Percentiles rank a stretch among this genome's conserved stretches.
Evolutionary conservation across 1,140 invertebrate species (phyloP).

Genomic region (Drosophila takahashii): DNA sequence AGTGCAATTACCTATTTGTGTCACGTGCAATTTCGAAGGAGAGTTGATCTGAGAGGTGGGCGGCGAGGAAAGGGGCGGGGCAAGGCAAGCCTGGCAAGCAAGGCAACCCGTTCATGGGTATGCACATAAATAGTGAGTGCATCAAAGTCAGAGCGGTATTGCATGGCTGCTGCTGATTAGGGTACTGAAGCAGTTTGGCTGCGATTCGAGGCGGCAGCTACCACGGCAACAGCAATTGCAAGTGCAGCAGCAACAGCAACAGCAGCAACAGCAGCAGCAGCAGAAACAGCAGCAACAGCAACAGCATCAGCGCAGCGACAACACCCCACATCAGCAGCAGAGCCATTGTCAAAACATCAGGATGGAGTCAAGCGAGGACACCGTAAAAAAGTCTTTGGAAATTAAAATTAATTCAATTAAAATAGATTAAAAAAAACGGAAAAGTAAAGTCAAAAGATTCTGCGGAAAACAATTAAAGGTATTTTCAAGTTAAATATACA

Average conservation of each 20-base stretch:
- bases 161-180: constrained; percentile 62
- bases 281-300: not conserved
- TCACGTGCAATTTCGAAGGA: constrained; percentile 54
- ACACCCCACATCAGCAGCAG: constrained; percentile 30
- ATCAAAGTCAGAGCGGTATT: constrained; percentile 60
- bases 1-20: constrained; percentile 74
- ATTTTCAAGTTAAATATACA: too few relatives aligned
- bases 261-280: not conserved
- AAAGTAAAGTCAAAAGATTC: too few relatives aligned
- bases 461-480: too few relatives aligned
- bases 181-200: constrained; percentile 64
- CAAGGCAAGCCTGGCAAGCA: not conserved
- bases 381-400: not conserved
- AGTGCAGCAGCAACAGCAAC: not conserved
- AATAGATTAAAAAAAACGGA: too few relatives aligned
- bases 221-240: constrained; percentile 4
- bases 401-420: too few relatives aligned
- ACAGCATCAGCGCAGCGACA: not conserved
- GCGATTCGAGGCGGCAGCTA: constrained; percentile 22
- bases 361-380: constrained; percentile 15
- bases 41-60: not conserved
- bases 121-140: constrained; percentile 63
- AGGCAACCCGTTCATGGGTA: constrained; percentile 7
- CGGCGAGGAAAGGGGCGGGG: constrained; percentile 11
- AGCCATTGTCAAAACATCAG: constrained; percentile 59